Evolutionary conservation across 2,797 vertebrate genomes (phyloP), one percentile per base, ranked within the genome.

Genomic region (Poeciliopsis presidionis): DNA sequence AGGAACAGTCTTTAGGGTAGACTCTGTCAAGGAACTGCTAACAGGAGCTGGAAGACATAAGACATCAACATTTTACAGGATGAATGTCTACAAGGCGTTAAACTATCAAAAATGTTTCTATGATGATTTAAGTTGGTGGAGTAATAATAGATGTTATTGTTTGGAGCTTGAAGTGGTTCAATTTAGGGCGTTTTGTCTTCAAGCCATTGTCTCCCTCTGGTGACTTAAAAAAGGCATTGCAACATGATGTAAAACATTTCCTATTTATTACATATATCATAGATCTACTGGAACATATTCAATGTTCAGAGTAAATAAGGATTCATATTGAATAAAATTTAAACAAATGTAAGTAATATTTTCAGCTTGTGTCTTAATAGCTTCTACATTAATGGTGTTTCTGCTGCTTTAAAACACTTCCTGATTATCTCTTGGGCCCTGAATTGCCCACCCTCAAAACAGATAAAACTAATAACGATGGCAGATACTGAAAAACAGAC

Each of bases 1-100:
- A 84, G 97, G 97, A 75, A 97, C 97, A 0, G 90, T 98, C 87
- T 99, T 99, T 91, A 98, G 90, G 2, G 96, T 96, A 0, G 97
- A 97, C 81, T 99, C 98, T 0, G 97, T 97, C 90, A 98, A 88
- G 45, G 96, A 94, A 0, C 97, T 81, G 81, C 87, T 94, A 65
- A 93, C 94, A 67, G 88, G 94, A 92, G 82, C 88, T 91, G 71
- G 8, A 87, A 88, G 7, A 85, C 73, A 90, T n/a, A 86, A 11
- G 4, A 67, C 16, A 25, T 20, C 16, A 76, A 1, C 33, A 72
- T 6, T 25, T 72, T 1, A 2, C 30, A n/a, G 72, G 2, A 76
- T 41, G 12, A 65, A 33, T 6, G 72, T 4, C 69, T 7, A 61
- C 0, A 75, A 0, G 39, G 46, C 70, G 6, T 74, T 73, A 47